Evolutionary conservation across 2,113 vertebrate genomes (phyloP).

Genomic region (Hucho hucho): DNA sequence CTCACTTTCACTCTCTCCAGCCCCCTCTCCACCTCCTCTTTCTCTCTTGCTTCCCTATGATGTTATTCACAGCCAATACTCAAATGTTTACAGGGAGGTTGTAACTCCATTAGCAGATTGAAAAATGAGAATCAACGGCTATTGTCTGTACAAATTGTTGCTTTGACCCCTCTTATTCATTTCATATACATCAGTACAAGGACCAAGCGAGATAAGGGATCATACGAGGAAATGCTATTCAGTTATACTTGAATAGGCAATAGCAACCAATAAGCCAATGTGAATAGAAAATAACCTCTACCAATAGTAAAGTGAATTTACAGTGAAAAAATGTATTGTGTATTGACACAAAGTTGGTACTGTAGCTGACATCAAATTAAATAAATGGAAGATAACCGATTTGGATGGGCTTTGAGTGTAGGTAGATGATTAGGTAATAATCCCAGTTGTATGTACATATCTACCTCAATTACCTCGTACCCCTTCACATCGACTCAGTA

Average conservation of each 20-base stretch:
- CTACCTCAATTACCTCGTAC: too few species aligned
- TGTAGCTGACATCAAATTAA: too few species aligned
- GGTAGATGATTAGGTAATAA: too few species aligned
- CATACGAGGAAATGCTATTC: background rate
- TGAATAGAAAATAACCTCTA: background rate
- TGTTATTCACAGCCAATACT: constrained; percentile 47
- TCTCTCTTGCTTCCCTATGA: constrained; percentile 4
- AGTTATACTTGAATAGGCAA: constrained; percentile 3
- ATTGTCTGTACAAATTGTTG: constrained; percentile 50
- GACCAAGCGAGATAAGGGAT: background rate
- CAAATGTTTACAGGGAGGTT: constrained; percentile 54
- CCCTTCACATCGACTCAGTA: too few species aligned
- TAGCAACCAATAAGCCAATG: background rate
- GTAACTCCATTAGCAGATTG: constrained; percentile 61
- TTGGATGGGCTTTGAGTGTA: too few species aligned
- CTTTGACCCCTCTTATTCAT: constrained; percentile 40
- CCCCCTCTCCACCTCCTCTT: background rate
- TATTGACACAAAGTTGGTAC: too few species aligned
- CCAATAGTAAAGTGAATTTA: background rate
- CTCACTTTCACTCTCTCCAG: background rate
- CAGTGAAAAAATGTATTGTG: too few species aligned
- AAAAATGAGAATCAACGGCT: constrained; percentile 60
- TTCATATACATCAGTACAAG: constrained; percentile 22
- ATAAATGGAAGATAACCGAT: too few species aligned
- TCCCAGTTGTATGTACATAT: too few species aligned